Percentiles rank a stretch among this genome's conserved stretches.
phyloP scores from a whole-genome alignment of 30 jellyfish, hydroid and myxozoan species.

The Catostylus mosaicus region DNA sequence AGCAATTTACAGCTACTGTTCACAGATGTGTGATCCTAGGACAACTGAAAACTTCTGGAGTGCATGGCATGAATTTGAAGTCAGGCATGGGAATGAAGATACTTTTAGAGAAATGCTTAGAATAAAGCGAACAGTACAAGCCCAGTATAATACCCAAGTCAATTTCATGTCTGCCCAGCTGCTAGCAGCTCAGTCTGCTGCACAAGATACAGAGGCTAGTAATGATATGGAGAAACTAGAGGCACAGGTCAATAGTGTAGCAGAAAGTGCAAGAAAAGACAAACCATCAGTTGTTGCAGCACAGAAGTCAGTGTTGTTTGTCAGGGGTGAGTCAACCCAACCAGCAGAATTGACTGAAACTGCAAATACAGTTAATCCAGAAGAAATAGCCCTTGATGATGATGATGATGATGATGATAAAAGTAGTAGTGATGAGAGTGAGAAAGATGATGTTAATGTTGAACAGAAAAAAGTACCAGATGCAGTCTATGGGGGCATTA shows the following conservation, averaged over 20 bases:
- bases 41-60: slow-evolving; percentile 85
- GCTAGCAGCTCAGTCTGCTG: slow-evolving; percentile 88
- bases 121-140: slow-evolving; percentile 95
- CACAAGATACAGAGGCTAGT: slow-evolving; percentile 52
- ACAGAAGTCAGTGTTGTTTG: slow-evolving; percentile 91
- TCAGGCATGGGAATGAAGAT: slow-evolving; percentile 97
- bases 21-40: slow-evolving; percentile 99
- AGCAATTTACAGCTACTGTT: slow-evolving; percentile 84
- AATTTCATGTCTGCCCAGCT: slow-evolving; percentile 97
- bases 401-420: slow-evolving; percentile 63
- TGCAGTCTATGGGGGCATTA: slow-evolving; percentile 57
- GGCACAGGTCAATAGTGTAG: slow-evolving; percentile 70
- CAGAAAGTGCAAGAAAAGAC: slow-evolving; percentile 83
- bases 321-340: slow-evolving; percentile 85
- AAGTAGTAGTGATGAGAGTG: slow-evolving; percentile 62
- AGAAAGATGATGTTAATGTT: slow-evolving; percentile 52
- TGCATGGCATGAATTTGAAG: slow-evolving; percentile 98
- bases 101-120: slow-evolving; percentile 98
- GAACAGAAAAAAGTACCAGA: slow-evolving; percentile 89
- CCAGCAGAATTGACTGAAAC: slow-evolving; percentile 60
- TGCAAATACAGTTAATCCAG: slow-evolving; percentile 84
- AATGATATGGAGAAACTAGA: slow-evolving; percentile 92
- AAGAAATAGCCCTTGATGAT: slow-evolving; percentile 84
- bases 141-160: slow-evolving; percentile 93
- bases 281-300: slow-evolving; percentile 70